A percentile compares a stretch with the other conserved stretches of the same genome.
Evolutionary conservation across 1,140 invertebrate species (phyloP).

Genomic region (Magallana angulata): DNA sequence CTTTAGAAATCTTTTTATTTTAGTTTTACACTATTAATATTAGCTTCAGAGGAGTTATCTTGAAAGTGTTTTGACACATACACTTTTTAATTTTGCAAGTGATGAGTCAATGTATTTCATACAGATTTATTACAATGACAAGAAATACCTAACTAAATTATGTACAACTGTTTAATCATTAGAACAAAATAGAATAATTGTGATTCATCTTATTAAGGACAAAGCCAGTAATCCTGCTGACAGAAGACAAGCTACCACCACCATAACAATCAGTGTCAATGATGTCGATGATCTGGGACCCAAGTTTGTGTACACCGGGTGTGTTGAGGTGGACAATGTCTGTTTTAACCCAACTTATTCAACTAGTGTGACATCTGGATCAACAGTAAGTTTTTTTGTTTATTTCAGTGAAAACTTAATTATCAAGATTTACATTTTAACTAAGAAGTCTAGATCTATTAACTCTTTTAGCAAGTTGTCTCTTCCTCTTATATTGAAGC

Average conservation of each 20-base stretch:
- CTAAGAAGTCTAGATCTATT: background rate
- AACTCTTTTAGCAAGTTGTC: background rate
- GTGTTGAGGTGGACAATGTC: slow-evolving; percentile 30
- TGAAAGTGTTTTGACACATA: too few species aligned
- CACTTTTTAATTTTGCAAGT: too few species aligned
- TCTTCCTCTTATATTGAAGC: background rate
- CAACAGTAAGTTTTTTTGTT: background rate
- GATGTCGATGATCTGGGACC: slow-evolving; percentile 72
- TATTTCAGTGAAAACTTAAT: background rate
- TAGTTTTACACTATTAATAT: too few species aligned
- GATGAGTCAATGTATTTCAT: too few species aligned
- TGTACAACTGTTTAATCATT: too few species aligned
- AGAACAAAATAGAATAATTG: too few species aligned
- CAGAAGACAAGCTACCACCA: slow-evolving; percentile 48
- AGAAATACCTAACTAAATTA: too few species aligned
- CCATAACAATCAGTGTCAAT: slow-evolving; percentile 59
- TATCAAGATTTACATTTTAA: background rate
- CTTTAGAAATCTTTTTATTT: too few species aligned
- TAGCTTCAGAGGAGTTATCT: too few species aligned
- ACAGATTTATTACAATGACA: too few species aligned
- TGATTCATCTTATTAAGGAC: slow-evolving; percentile 42
- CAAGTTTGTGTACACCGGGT: slow-evolving; percentile 63
- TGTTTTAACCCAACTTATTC: slow-evolving; percentile 64
- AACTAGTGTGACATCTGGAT: slow-evolving; percentile 48
- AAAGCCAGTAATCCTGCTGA: background rate